Evolutionary conservation across 2,888 invertebrate species (phyloP).

Genomic region (Microplitis manilae): DNA sequence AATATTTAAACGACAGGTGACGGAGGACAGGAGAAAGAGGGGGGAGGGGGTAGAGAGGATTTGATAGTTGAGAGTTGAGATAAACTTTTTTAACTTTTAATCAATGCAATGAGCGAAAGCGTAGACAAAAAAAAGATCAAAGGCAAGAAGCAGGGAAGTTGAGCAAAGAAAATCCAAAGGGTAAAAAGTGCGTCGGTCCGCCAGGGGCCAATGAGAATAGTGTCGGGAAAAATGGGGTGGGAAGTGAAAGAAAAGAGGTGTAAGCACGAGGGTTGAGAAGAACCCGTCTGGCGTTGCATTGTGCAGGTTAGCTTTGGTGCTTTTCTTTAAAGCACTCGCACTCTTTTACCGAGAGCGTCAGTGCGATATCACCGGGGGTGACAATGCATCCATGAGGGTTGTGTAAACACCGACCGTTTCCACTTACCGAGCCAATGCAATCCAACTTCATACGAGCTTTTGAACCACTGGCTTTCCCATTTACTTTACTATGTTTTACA

Average conservation of each 20-base stretch:
- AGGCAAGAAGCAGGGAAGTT: neutral
- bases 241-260: conserved; percentile 10
- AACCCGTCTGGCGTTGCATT: neutral
- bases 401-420: conserved; percentile 46
- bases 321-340: conserved; percentile 30
- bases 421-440: neutral
- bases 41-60: no score
- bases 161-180: neutral
- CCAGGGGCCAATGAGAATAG: conserved; percentile 19
- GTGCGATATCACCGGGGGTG: conserved; percentile 34
- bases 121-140: neutral
- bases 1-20: neutral
- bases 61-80: no score
- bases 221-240: neutral
- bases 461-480: neutral
- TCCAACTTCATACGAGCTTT: neutral
- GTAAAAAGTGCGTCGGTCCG: neutral
- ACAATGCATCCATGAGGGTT: conserved; percentile 47
- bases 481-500: neutral
- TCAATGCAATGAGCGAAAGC: neutral
- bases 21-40: neutral
- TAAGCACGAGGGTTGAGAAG: conserved; percentile 12
- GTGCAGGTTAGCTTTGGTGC: conserved; percentile 4
- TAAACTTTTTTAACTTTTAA: neutral
- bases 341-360: conserved; percentile 38